These are phyloP conservation scores for Champsocephalus gunnari DNA, from an alignment of 2,797 vertebrate species.

Conservation along the genomic window DNA sequence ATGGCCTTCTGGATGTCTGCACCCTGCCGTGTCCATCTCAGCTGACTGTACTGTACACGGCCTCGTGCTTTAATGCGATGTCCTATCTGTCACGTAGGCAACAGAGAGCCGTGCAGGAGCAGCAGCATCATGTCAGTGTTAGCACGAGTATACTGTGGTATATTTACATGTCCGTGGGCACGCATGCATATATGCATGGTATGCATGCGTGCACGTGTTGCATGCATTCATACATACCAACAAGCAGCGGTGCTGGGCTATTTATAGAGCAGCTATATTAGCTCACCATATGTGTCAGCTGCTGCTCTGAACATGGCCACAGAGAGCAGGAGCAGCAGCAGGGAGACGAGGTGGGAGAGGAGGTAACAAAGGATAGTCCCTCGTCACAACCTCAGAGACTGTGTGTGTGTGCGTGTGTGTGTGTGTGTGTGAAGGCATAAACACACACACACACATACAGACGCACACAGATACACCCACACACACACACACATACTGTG, in stretches of 20 bases:
- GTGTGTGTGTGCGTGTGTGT: background rate
- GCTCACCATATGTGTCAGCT: conserved; percentile 71
- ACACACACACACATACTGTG: conserved; percentile 7
- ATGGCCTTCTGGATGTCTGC: background rate
- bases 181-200: background rate
- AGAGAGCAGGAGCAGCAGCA: conserved; percentile 38
- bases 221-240: conserved; percentile 51
- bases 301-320: conserved; percentile 74
- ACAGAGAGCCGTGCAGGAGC: background rate
- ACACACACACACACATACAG: conserved; percentile 1
- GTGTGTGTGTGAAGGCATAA: background rate
- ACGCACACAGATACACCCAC: background rate
- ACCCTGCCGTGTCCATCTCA: background rate
- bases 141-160: background rate
- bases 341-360: conserved; percentile 43
- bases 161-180: conserved; percentile 19
- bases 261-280: conserved; percentile 75
- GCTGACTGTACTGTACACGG: background rate
- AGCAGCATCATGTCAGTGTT: background rate
- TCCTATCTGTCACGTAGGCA: conserved; percentile 10
- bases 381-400: background rate
- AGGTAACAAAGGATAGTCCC: conserved; percentile 22
- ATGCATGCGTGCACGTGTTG: conserved; percentile 26
- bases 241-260: conserved; percentile 64
- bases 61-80: background rate